phyloP scores from a whole-genome alignment of 2,797 vertebrate species.

The Danio aesculapii region DNA sequence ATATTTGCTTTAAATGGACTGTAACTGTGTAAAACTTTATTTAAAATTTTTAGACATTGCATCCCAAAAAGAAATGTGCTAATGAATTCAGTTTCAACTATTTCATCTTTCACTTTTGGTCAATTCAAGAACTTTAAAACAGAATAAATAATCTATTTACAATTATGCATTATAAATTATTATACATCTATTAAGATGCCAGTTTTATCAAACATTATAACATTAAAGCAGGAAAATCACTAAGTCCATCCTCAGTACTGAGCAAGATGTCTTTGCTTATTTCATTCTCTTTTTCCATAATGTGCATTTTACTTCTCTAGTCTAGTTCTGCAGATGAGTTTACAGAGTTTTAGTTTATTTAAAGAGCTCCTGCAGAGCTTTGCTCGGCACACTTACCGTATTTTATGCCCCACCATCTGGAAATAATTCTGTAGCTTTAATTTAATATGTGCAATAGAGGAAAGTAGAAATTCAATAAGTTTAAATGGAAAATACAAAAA shows the following conservation, averaged over 20 bases:
- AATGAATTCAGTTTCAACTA: no score
- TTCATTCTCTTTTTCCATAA: neutral
- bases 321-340: neutral
- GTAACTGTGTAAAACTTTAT: no score
- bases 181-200: neutral
- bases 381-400: neutral
- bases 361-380: neutral
- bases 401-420: constrained; percentile 17
- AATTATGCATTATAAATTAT: no score
- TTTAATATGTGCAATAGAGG: constrained; percentile 32
- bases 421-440: constrained; percentile 21
- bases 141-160: neutral
- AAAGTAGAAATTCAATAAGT: constrained; percentile 30
- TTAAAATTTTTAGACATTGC: no score
- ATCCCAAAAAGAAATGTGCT: no score
- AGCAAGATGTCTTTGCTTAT: neutral
- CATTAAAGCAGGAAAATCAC: neutral
- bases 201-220: neutral
- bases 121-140: neutral
- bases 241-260: neutral
- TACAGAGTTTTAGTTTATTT: constrained; percentile 7
- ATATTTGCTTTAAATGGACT: no score
- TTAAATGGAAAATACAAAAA: constrained; percentile 12
- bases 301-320: neutral
- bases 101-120: no score